Percentiles rank a stretch among this genome's conserved stretches.
These are phyloP conservation scores for Sesamia nonagrioides DNA, from an alignment of 1,140 invertebrate species.

Conservation along the genomic window DNA sequence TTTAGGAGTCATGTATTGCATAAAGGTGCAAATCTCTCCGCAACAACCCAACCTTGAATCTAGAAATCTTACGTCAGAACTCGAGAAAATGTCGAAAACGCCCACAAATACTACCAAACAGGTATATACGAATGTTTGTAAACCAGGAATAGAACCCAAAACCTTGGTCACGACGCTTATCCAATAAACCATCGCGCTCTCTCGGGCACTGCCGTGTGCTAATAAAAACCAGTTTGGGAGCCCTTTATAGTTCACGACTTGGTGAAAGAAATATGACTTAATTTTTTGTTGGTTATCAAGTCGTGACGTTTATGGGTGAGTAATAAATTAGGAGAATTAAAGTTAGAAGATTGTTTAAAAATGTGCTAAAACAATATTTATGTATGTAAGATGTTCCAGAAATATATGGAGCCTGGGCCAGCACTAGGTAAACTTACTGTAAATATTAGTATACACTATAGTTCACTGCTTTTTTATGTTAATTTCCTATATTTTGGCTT, in stretches of 20 bases:
- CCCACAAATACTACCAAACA: slow-evolving; percentile 43
- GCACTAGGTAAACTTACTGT: too few species aligned
- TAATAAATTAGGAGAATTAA: neutral
- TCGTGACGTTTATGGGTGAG: slow-evolving; percentile 20
- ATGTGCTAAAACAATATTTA: too few species aligned
- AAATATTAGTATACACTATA: too few species aligned
- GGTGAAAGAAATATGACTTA: neutral
- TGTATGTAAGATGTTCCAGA: too few species aligned
- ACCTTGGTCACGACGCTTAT: slow-evolving; percentile 73
- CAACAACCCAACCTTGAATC: slow-evolving; percentile 7
- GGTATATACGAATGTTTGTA: slow-evolving; percentile 48
- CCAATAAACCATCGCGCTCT: slow-evolving; percentile 69
- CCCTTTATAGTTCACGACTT: slow-evolving; percentile 62
- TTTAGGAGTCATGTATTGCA: too few species aligned
- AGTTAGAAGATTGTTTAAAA: neutral
- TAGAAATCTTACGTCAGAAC: slow-evolving; percentile 19
- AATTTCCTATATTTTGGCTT: too few species aligned
- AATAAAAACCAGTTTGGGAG: slow-evolving; percentile 80
- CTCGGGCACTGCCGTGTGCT: slow-evolving; percentile 70
- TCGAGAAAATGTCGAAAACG: slow-evolving; percentile 36
- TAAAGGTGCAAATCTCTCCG: too few species aligned
- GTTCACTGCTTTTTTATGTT: too few species aligned
- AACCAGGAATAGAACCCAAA: slow-evolving; percentile 69
- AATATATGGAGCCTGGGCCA: too few species aligned
- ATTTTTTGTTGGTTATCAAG: neutral